Conservation (phyloP, 2,113 vertebrate species). For the Tretioscincus oriximinensis region DNA sequence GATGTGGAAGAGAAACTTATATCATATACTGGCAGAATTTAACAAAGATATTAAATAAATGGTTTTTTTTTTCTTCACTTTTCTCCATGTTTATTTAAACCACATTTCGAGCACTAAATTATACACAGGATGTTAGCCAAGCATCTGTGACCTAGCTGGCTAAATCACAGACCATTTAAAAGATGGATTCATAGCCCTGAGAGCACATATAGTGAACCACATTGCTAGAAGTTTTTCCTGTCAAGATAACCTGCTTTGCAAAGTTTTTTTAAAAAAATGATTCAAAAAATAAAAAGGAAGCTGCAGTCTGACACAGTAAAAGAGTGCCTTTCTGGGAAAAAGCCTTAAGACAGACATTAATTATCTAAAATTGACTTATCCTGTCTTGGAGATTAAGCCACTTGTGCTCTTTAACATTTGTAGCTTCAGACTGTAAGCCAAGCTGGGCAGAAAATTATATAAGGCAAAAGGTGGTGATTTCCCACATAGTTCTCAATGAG, state of each 20-base stretch:
- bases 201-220: neutral
- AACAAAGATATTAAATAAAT: neutral
- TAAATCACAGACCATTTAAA: neutral
- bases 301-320: too few relatives aligned
- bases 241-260: slow-evolving; percentile 18
- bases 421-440: too few relatives aligned
- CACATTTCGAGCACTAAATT: neutral
- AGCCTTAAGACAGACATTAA: too few relatives aligned
- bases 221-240: too few relatives aligned
- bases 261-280: slow-evolving; percentile 54
- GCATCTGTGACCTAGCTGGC: neutral
- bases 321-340: too few relatives aligned
- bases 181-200: neutral
- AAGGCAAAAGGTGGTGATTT: too few relatives aligned
- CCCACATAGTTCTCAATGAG: too few relatives aligned
- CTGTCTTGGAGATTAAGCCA: too few relatives aligned
- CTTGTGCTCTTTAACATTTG: too few relatives aligned
- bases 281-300: slow-evolving; percentile 58
- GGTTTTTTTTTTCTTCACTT: neutral
- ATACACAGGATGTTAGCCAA: neutral
- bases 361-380: too few relatives aligned
- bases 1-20: neutral
- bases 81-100: neutral
- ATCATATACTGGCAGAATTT: neutral
- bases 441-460: too few relatives aligned